These are phyloP conservation scores for Osmoderma eremita DNA, from an alignment of 2,888 invertebrate species.

Conservation along the genomic window DNA sequence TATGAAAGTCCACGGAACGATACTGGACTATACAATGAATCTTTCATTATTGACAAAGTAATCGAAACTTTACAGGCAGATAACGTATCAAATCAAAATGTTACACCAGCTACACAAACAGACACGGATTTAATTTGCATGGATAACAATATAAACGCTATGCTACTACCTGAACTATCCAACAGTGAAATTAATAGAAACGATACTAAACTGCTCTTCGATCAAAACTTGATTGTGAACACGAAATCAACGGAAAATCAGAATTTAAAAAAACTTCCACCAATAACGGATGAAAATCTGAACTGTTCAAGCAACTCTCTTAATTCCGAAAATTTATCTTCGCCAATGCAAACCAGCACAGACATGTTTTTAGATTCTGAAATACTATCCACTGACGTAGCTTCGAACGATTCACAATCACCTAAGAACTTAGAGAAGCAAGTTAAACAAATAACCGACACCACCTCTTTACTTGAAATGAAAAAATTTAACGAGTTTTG, in stretches of 20 bases:
- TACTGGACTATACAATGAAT: constrained; percentile 47
- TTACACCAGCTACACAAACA: constrained; percentile 28
- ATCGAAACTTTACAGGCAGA: constrained; percentile 47
- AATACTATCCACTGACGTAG: constrained; percentile 60
- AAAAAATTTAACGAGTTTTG: constrained; percentile 52
- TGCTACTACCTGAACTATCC: constrained; percentile 32
- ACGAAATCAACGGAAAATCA: not conserved
- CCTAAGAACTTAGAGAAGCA: constrained; percentile 56
- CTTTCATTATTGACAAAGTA: constrained; percentile 48
- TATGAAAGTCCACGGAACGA: constrained; percentile 39
- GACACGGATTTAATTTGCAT: constrained; percentile 28
- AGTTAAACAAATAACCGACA: constrained; percentile 45
- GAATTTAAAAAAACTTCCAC: constrained; percentile 39
- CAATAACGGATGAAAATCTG: constrained; percentile 52
- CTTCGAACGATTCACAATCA: constrained; percentile 64
- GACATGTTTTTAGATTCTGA: constrained; percentile 64
- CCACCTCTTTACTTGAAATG: constrained; percentile 46
- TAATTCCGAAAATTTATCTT: constrained; percentile 63
- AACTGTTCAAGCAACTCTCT: constrained; percentile 63
- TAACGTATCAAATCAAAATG: constrained; percentile 42
- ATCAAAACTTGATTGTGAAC: constrained; percentile 41
- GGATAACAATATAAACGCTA: constrained; percentile 41
- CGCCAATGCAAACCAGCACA: constrained; percentile 66
- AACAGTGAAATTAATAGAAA: constrained; percentile 47
- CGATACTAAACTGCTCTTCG: constrained; percentile 8